phyloP scores from a whole-genome alignment of 2,797 vertebrate species.

The Sebastes trivittatus region DNA sequence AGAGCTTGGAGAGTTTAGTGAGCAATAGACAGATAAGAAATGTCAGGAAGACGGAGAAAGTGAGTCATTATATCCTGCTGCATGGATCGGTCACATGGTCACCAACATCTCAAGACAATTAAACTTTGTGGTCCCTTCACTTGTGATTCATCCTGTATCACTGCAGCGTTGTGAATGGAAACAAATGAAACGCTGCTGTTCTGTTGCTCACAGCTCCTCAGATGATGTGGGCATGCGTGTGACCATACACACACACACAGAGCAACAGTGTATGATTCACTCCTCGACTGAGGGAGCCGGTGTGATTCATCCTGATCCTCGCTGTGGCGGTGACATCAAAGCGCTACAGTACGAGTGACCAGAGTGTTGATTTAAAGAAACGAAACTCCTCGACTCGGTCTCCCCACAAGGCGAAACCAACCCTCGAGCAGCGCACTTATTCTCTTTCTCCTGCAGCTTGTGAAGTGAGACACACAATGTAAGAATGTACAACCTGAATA shows the following conservation, averaged over 20 bases:
- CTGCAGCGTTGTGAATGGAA: conserved; percentile 25
- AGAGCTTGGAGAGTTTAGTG: conserved; percentile 11
- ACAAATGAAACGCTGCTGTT: conserved; percentile 28
- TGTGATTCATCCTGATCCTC: conserved; percentile 61
- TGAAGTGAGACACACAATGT: conserved; percentile 31
- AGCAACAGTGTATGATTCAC: conserved; percentile 58
- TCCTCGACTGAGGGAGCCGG: conserved; percentile 27
- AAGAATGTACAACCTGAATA: conserved; percentile 60
- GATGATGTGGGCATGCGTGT: conserved; percentile 20
- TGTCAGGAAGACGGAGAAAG: conserved; percentile 11
- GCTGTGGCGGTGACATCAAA: conserved; percentile 53
- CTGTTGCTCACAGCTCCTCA: conserved; percentile 29
- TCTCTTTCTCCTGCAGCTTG: conserved; percentile 37
- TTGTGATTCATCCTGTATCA: conserved; percentile 47
- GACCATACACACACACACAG: conserved; percentile 23
- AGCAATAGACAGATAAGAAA: neutral
- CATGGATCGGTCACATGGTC: conserved; percentile 30
- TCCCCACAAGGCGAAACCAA: conserved; percentile 22
- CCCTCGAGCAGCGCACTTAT: conserved; percentile 15
- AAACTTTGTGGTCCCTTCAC: conserved; percentile 18
- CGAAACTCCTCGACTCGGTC: neutral
- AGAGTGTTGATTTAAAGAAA: conserved; percentile 42
- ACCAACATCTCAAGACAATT: conserved; percentile 38
- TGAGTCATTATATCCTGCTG: conserved; percentile 38
- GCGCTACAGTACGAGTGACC: conserved; percentile 50